Evolutionary conservation across 92 coral and sea anemone genomes (phyloP), one percentile per base, ranked within the genome.

Genomic region (Palythoa caribaeorum): DNA sequence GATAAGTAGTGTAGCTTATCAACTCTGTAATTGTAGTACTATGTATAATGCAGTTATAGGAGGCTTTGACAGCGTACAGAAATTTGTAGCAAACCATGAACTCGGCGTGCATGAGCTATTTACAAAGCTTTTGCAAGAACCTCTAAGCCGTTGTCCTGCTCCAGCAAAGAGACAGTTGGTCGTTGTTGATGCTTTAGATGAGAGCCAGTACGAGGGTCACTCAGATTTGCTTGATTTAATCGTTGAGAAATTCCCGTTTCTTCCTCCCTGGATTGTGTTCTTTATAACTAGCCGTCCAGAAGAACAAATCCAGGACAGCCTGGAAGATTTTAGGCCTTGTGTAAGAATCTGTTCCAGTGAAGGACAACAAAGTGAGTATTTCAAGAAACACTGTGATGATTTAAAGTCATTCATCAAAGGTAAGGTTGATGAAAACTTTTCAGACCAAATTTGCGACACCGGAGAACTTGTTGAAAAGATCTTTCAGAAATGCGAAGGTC

Each of bases 211-310:
- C 10, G 79, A 79, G 89, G 84, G 78, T 65, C 85, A 88, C 83
- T 84, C 89, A 2, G 94, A 91, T 71, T 78, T 91, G 38, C 90
- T 91, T 44, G 77, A 87, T 48, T 83, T 91, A 54, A 81, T 91
- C 0, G 65, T 5, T 66, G 28, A 68, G 9, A 66, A 77, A 19
- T 87, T 91, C 36, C 91, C 88, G 28, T 44, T 17, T 28, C 93
- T 91, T 48, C 93, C 93, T 1, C 38, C 88, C 9, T 91, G 93
- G 93, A 77, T 91, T 68, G 88, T 87, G 62, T 91, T 91, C 37
- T 91, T 91, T 75, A 83, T 91, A 73, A 91, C 89, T 71, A 83
- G 91, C 75, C 81, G 91, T 63, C 92, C 92, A 15, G 92, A 89
- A 54, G 78, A 83, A 38, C 79, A 59, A 9, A 77, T 90, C 47